phyloP scores from a whole-genome alignment of 2,888 invertebrate species.

The Lasioglossum oenotherae region DNA sequence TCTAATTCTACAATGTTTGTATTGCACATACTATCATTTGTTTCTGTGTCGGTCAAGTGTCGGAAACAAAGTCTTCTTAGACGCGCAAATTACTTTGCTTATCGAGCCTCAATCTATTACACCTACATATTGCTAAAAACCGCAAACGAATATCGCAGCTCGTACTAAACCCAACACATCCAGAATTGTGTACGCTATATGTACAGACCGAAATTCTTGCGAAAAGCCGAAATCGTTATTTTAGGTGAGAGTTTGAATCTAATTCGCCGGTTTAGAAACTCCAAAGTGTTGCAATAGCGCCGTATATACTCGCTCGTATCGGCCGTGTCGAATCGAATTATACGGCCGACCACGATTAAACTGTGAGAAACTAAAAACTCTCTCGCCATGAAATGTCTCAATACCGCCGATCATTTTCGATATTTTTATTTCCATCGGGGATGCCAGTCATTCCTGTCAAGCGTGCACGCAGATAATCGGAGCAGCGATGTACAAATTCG shows the following conservation, averaged over 20 bases:
- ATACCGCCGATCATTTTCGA: constrained; percentile 26
- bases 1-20: too few relatives aligned
- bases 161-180: background rate
- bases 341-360: constrained; percentile 24
- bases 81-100: too few relatives aligned
- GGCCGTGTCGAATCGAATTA: constrained; percentile 25
- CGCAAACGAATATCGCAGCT: background rate
- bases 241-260: background rate
- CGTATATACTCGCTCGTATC: background rate
- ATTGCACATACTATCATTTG: too few relatives aligned
- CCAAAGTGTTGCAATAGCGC: background rate
- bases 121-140: background rate
- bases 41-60: too few relatives aligned
- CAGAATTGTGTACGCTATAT: background rate
- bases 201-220: background rate
- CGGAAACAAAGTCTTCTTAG: too few relatives aligned
- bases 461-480: background rate
- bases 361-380: constrained; percentile 33
- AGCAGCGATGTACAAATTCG: background rate
- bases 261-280: background rate
- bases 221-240: background rate
- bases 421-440: constrained; percentile 39
- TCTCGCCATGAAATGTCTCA: constrained; percentile 26
- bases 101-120: background rate
- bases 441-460: constrained; percentile 37